A percentile compares a stretch with the other conserved stretches of the same genome.
Evolutionary conservation across 2,113 vertebrate species (phyloP).

Genomic region (Saguinus midas): DNA sequence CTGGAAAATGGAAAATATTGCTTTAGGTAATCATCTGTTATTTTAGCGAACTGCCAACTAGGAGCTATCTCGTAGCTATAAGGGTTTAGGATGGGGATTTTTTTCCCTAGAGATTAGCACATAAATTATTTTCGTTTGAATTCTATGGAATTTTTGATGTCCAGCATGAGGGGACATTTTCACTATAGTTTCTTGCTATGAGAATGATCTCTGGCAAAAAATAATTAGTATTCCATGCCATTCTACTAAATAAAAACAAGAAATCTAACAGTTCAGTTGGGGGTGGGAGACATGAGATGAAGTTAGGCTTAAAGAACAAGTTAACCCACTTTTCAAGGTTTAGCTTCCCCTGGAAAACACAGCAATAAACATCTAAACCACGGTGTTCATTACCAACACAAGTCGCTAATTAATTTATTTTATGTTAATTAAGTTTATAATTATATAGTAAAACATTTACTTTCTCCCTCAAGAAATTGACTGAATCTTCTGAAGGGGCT

Average conservation of each 20-base stretch:
- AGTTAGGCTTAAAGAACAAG: background rate
- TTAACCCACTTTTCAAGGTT: background rate
- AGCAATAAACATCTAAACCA: conserved; percentile 33
- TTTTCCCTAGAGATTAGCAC: background rate
- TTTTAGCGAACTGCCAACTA: conserved; percentile 25
- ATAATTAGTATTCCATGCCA: background rate
- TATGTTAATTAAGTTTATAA: conserved; percentile 78
- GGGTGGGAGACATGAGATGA: background rate
- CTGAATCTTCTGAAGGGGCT: conserved; percentile 61
- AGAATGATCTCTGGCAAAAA: background rate
- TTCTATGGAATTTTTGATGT: background rate
- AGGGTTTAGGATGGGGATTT: background rate
- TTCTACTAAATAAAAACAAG: background rate
- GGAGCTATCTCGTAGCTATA: background rate
- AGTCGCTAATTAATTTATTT: conserved; percentile 78
- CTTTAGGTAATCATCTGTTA: conserved; percentile 57
- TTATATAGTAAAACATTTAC: conserved; percentile 72
- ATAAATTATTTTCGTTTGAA: background rate
- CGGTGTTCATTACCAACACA: conserved; percentile 43
- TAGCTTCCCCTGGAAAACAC: conserved; percentile 36
- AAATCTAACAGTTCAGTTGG: background rate
- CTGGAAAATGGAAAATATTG: conserved; percentile 21
- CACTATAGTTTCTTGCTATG: background rate
- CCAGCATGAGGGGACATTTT: background rate
- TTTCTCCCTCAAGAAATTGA: conserved; percentile 73